Evolutionary conservation across 2,797 vertebrate genomes (phyloP).

Genomic region (Allobates femoralis): DNA sequence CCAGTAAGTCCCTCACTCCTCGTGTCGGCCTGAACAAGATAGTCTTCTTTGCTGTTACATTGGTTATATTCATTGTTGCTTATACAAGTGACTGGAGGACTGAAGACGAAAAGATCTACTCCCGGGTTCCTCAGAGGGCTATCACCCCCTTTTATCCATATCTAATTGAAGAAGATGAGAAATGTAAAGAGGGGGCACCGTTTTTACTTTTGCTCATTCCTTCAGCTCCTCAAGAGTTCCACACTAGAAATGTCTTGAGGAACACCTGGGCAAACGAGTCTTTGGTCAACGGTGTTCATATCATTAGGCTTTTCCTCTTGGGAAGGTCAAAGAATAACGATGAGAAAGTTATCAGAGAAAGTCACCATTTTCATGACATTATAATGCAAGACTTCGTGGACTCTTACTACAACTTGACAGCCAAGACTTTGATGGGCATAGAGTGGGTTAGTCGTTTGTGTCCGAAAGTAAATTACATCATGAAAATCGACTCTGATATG

Average conservation of each 20-base stretch:
- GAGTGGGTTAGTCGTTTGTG: slow-evolving; percentile 77
- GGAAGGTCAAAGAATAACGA: not conserved
- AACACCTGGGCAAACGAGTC: slow-evolving; percentile 72
- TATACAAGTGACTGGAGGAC: not conserved
- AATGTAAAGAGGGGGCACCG: slow-evolving; percentile 19
- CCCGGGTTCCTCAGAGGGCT: not conserved
- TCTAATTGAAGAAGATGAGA: slow-evolving; percentile 34
- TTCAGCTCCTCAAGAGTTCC: slow-evolving; percentile 31
- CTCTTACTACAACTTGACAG: slow-evolving; percentile 77
- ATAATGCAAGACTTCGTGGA: slow-evolving; percentile 79
- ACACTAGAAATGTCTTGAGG: slow-evolving; percentile 65
- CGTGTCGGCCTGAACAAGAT: not conserved
- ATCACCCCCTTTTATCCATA: slow-evolving; percentile 19
- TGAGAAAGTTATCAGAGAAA: slow-evolving; percentile 11
- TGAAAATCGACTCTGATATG: slow-evolving; percentile 82
- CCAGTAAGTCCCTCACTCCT: not conserved
- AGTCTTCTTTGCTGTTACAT: not conserved
- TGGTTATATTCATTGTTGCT: not conserved
- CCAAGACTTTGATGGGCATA: slow-evolving; percentile 82
- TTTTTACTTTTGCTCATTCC: slow-evolving; percentile 49
- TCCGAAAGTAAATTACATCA: slow-evolving; percentile 69
- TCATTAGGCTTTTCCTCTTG: slow-evolving; percentile 72
- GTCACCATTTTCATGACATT: slow-evolving; percentile 67
- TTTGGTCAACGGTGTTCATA: slow-evolving; percentile 66
- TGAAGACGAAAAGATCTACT: not conserved